Percentiles rank a stretch among this genome's conserved stretches.
Evolutionary conservation across 1,140 invertebrate genomes (phyloP).

Genomic region (Acromyrmex charruanus): DNA sequence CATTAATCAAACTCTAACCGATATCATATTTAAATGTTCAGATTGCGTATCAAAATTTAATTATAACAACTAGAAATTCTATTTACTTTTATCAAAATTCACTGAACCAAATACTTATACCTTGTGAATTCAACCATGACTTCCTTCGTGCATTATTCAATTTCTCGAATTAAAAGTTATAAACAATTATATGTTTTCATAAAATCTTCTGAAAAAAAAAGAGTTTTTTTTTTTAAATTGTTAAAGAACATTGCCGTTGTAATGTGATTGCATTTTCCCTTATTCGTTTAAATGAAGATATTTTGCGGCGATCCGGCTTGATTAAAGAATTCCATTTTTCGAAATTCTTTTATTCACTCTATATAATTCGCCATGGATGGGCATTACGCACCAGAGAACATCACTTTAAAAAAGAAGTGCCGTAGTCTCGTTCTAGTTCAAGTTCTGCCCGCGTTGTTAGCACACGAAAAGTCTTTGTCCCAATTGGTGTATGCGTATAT

Average conservation of each 20-base stretch:
- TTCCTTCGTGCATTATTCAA: background rate
- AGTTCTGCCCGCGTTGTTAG: background rate
- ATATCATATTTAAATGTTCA: no score
- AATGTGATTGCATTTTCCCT: background rate
- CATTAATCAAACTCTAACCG: no score
- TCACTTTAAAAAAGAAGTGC: background rate
- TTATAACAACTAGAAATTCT: no score
- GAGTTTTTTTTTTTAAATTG: background rate
- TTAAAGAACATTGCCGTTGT: background rate
- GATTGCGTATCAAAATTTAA: no score
- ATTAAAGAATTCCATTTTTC: conserved; percentile 31
- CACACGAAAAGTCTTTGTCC: conserved; percentile 34
- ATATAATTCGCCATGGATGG: background rate
- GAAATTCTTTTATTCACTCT: background rate
- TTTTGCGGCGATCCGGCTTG: background rate
- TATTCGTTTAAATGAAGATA: background rate
- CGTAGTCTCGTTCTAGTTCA: background rate
- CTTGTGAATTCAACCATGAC: no score
- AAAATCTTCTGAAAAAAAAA: background rate
- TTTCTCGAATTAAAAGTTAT: background rate
- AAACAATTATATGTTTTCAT: background rate
- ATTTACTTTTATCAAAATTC: no score
- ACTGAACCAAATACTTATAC: no score
- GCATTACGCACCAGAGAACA: background rate
- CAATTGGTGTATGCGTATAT: conserved; percentile 10